Percentiles rank a stretch among this genome's conserved stretches.
phyloP scores from a whole-genome alignment of 2,888 invertebrate genomes.

The Zelleria hepariella region DNA sequence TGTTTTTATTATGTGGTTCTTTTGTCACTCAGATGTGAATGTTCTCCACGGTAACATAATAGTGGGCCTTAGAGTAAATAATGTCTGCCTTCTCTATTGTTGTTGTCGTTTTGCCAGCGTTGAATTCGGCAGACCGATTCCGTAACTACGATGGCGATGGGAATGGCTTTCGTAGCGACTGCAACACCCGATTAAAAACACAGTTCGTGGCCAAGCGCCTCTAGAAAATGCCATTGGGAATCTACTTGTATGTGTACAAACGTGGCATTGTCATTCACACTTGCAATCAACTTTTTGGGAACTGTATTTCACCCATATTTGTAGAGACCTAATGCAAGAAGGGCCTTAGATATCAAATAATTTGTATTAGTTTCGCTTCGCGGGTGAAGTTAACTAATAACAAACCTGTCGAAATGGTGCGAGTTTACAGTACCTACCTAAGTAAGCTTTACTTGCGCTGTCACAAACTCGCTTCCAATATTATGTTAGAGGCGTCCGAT shows the following conservation, averaged over 20 bases:
- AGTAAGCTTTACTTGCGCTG: neutral
- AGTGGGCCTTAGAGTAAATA: neutral
- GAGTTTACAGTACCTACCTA: neutral
- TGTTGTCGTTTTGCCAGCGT: neutral
- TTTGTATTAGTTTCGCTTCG: too few relatives aligned
- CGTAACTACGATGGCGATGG: neutral
- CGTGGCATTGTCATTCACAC: too few relatives aligned
- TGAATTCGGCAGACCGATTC: neutral
- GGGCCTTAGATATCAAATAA: too few relatives aligned
- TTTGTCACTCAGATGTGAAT: conserved; percentile 33
- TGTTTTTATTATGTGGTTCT: neutral
- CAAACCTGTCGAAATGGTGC: neutral
- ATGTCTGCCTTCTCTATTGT: neutral
- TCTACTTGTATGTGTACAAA: too few relatives aligned
- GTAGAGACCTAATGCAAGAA: too few relatives aligned
- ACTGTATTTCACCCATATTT: too few relatives aligned
- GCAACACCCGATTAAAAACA: too few relatives aligned
- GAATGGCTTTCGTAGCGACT: neutral
- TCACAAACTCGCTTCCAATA: neutral
- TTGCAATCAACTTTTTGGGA: too few relatives aligned
- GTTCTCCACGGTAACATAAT: neutral
- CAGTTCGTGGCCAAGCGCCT: too few relatives aligned
- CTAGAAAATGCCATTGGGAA: too few relatives aligned
- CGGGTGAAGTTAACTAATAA: neutral
- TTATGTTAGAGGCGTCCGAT: neutral